Evolutionary conservation across 2,888 invertebrate genomes (phyloP).

Genomic region (Omphaloscelis lunosa): DNA sequence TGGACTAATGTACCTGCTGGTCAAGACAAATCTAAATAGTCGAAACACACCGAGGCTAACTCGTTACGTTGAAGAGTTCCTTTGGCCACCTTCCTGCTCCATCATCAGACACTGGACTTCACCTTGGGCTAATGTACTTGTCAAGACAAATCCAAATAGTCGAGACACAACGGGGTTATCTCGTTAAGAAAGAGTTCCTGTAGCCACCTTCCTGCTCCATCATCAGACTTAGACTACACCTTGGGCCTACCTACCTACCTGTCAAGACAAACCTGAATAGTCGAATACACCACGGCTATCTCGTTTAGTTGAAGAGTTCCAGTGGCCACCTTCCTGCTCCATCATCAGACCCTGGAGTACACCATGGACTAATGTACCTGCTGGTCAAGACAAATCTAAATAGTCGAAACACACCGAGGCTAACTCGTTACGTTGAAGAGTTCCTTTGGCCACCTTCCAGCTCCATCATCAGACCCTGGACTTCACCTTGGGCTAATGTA

Average conservation of each 20-base stretch:
- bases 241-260: neutral
- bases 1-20: neutral
- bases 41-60: no score
- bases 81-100: no score
- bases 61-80: no score
- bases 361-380: neutral
- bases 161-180: neutral
- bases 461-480: no score
- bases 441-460: no score
- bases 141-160: neutral
- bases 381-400: neutral
- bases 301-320: no score
- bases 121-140: neutral
- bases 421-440: no score
- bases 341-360: no score
- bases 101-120: neutral
- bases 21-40: no score
- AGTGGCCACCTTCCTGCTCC: no score
- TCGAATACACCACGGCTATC: no score
- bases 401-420: neutral
- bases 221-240: neutral
- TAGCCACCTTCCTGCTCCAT: neutral
- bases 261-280: no score
- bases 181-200: neutral
- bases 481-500: neutral